Percentiles rank a stretch among this genome's conserved stretches.
Evolutionary conservation across 2,888 invertebrate genomes (phyloP).

Genomic region (Sipha maydis): DNA sequence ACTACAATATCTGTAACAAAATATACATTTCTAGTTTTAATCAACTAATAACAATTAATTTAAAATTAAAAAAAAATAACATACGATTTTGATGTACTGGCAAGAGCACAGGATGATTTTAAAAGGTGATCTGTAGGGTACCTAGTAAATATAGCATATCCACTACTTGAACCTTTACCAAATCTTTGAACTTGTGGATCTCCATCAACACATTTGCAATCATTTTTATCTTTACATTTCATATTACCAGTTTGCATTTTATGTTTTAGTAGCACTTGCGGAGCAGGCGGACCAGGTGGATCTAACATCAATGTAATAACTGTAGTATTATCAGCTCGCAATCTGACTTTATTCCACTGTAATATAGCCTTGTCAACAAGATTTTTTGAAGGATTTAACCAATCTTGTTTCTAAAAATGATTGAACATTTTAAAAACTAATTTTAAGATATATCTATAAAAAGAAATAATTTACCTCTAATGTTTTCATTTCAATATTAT

Average conservation of each 20-base stretch:
- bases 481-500: conserved; percentile 70
- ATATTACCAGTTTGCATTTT: conserved; percentile 58
- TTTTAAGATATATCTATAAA: neutral
- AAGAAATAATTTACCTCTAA: conserved; percentile 32
- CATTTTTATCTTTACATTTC: conserved; percentile 58
- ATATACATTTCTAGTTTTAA: neutral
- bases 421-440: neutral
- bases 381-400: conserved; percentile 92
- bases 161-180: conserved; percentile 59
- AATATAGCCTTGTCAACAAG: conserved; percentile 85
- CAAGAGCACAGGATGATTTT: conserved; percentile 30
- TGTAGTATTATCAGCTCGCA: conserved; percentile 96
- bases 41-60: neutral
- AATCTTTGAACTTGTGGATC: conserved; percentile 60
- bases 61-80: neutral
- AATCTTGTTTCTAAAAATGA: conserved; percentile 67
- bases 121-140: conserved; percentile 59
- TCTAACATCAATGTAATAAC: conserved; percentile 92
- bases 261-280: conserved; percentile 60
- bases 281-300: conserved; percentile 80
- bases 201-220: conserved; percentile 53
- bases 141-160: conserved; percentile 64
- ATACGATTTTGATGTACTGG: conserved; percentile 51
- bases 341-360: conserved; percentile 83
- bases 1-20: conserved; percentile 17